Evolutionary conservation across 2,113 vertebrate species (phyloP).

Genomic region (Upupa epops): DNA sequence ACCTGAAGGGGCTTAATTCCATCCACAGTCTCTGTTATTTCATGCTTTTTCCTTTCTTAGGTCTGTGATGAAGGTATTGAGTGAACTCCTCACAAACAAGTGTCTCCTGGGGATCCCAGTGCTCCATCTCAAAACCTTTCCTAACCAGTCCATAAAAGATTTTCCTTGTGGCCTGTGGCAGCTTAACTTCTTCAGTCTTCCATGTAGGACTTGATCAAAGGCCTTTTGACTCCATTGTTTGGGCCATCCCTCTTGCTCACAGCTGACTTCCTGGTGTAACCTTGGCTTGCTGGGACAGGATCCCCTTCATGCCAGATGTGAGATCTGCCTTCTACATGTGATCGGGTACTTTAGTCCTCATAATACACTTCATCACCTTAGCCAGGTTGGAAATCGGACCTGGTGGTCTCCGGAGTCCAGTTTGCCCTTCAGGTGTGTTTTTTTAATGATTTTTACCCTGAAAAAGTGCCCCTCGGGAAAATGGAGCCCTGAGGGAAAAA

Average conservation of each 20-base stretch:
- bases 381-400: background rate
- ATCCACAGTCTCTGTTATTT: background rate
- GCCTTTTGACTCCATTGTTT: conserved; percentile 1
- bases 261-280: background rate
- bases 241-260: background rate
- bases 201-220: background rate
- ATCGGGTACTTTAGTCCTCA: background rate
- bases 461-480: background rate
- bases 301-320: background rate
- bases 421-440: background rate
- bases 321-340: background rate
- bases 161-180: background rate
- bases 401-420: background rate
- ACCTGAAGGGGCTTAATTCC: background rate
- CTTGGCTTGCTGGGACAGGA: background rate
- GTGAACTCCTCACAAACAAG: background rate
- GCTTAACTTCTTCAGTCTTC: background rate
- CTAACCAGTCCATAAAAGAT: background rate
- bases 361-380: background rate
- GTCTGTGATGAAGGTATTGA: background rate
- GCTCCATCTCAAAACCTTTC: background rate
- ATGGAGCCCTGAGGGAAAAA: background rate
- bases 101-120: background rate
- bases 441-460: background rate
- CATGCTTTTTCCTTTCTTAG: accelerated